phyloP scores from a whole-genome alignment of 2,797 vertebrate species.

The Coluber constrictor region DNA sequence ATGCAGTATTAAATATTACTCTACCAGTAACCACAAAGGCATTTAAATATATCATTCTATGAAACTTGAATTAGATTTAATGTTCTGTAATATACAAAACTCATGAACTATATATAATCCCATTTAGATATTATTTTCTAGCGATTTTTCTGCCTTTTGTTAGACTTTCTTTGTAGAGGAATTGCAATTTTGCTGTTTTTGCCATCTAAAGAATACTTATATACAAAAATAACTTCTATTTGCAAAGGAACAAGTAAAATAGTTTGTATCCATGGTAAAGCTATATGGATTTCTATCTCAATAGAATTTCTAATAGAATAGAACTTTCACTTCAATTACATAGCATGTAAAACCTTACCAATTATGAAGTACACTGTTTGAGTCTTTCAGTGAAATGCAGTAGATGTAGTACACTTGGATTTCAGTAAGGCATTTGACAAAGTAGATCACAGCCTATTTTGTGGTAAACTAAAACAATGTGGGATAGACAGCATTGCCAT shows the following conservation, averaged over 20 bases:
- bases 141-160: background rate
- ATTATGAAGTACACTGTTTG: background rate
- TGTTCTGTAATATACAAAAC: background rate
- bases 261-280: background rate
- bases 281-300: background rate
- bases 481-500: background rate
- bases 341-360: background rate
- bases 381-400: background rate
- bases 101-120: background rate
- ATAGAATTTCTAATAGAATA: background rate
- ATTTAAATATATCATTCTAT: conserved; percentile 37
- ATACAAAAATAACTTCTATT: conserved; percentile 21
- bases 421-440: background rate
- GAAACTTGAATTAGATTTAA: conserved; percentile 10
- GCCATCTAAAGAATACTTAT: background rate
- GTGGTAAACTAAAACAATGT: background rate
- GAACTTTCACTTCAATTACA: background rate
- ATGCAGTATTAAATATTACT: background rate
- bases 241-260: background rate
- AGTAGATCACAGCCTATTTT: background rate
- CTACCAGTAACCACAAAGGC: conserved; percentile 25
- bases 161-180: background rate
- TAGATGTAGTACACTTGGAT: background rate
- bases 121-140: conserved; percentile 19
- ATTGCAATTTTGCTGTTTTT: conserved; percentile 4